Percentiles rank a stretch among this genome's conserved stretches.
Conservation (phyloP, 1,140 invertebrate genomes). For the Cotesia vestalis region DNA sequence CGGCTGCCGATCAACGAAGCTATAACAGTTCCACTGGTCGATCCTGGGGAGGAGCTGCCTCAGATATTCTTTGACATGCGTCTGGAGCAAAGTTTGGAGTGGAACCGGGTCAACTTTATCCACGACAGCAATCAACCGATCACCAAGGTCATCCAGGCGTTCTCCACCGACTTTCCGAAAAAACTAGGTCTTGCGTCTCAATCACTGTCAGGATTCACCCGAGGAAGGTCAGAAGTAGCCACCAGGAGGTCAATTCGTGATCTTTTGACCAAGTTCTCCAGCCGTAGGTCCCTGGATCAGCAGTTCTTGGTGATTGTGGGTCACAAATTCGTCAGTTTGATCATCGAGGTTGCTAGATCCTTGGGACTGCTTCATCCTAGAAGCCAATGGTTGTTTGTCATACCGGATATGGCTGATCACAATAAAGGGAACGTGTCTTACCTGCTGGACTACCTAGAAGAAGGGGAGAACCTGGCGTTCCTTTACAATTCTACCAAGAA, state of each 20-base stretch:
- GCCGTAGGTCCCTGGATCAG: conserved; percentile 52
- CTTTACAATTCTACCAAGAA: conserved; percentile 75
- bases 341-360: conserved; percentile 71
- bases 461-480: conserved; percentile 86
- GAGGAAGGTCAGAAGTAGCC: conserved; percentile 62
- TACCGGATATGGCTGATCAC: conserved; percentile 70
- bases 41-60: conserved; percentile 74
- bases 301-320: conserved; percentile 59
- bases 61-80: conserved; percentile 79
- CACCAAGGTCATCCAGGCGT: conserved; percentile 67
- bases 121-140: conserved; percentile 71
- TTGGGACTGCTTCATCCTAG: conserved; percentile 71
- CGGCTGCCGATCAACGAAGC: conserved; percentile 72
- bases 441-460: conserved; percentile 70
- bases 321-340: conserved; percentile 61
- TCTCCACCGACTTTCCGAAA: conserved; percentile 64
- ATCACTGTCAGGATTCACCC: conserved; percentile 68
- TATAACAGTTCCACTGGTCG: conserved; percentile 75
- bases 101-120: conserved; percentile 75
- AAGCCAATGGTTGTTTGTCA: conserved; percentile 82
- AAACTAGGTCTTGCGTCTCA: conserved; percentile 38
- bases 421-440: conserved; percentile 63
- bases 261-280: conserved; percentile 64
- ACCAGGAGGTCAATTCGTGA: conserved; percentile 65
- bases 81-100: conserved; percentile 69